Evolutionary conservation across 2,888 invertebrate species (phyloP), one percentile per base, ranked within the genome.

Genomic region (Strigamia maritima): DNA sequence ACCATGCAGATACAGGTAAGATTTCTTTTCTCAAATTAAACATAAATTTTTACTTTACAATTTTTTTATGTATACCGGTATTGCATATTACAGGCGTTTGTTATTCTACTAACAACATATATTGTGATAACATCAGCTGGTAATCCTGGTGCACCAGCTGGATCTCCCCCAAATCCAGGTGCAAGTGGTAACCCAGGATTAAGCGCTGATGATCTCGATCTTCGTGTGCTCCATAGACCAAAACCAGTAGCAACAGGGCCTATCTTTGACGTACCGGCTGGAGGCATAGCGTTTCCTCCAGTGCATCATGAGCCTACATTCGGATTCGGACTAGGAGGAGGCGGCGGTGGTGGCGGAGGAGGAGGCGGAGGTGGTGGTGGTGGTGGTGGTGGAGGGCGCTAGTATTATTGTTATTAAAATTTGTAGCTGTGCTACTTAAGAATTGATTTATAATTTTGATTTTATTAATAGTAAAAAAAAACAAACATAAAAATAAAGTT

Each of bases 101-200:
- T 60, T 24, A 3, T 22, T 22, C 22, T 60, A 0, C 24, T 60
- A 60, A 60, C 24, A 7, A 22, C 60, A 22, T 60, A n/a, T 12
- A 24, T 60, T 60, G 60, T 60, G 24, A 24, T 60, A 60, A 24
- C 60, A 60, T 24, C 19, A 1, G 60, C 60, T 60, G 60, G 60
- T 60, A 60, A 60, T 60, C 60, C 60, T 19, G 60, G 60, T 24
- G 60, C 60, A 60, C 60, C 60, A 24, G 60, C 60, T 7, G 60
- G 60, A 60, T 16, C 60, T 60, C 60, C 60, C 7, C 22, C 22
- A 22, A 60, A 60, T 60, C 60, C 60, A 22, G 60, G 60, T 60
- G 60, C 60, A 60, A 10, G 22, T 12, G 60, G 60, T 6, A 8
- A 22, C 16, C 44, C 44, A n/a, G 60, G 60, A 19, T 60, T 60